phyloP scores from a whole-genome alignment of 2,113 vertebrate species.

The Phycodurus eques region DNA sequence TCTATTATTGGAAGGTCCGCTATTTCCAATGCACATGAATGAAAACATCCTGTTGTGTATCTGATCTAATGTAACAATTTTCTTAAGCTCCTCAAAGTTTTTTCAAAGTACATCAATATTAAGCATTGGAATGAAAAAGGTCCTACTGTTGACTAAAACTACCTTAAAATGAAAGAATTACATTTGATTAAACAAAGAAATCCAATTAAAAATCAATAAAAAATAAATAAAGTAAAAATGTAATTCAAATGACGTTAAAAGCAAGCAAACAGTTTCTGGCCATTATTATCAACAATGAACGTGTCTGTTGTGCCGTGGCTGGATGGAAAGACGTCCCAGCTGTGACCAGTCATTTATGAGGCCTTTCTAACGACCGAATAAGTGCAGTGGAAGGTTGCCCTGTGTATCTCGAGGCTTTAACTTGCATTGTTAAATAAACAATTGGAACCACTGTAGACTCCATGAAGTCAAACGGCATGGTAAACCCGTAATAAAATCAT shows the following conservation, averaged over 20 bases:
- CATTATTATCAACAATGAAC: constrained; percentile 10
- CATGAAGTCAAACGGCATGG: constrained; percentile 21
- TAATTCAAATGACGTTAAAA: not conserved
- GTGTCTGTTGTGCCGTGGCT: constrained; percentile 4
- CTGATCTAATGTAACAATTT: not conserved
- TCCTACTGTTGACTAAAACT: not conserved
- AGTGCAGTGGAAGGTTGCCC: constrained; percentile 6
- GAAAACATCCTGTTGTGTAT: not conserved
- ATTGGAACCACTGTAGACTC: constrained; percentile 17
- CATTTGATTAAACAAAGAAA: not conserved
- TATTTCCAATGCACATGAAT: not conserved
- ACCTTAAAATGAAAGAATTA: not conserved
- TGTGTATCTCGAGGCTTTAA: constrained; percentile 13
- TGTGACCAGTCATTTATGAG: constrained; percentile 12
- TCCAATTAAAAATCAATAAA: not conserved
- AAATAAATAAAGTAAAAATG: not conserved
- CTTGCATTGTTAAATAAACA: constrained; percentile 10
- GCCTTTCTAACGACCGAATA: constrained; percentile 14
- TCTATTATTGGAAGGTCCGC: too few species aligned
- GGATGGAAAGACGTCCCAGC: constrained; percentile 13
- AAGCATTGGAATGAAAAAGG: not conserved
- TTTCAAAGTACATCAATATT: not conserved
- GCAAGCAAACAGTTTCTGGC: not conserved
- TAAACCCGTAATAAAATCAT: constrained; percentile 9
- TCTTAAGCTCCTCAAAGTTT: not conserved